Evolutionary conservation across 2,888 invertebrate genomes (phyloP).

Genomic region (Apotomis turbidana): DNA sequence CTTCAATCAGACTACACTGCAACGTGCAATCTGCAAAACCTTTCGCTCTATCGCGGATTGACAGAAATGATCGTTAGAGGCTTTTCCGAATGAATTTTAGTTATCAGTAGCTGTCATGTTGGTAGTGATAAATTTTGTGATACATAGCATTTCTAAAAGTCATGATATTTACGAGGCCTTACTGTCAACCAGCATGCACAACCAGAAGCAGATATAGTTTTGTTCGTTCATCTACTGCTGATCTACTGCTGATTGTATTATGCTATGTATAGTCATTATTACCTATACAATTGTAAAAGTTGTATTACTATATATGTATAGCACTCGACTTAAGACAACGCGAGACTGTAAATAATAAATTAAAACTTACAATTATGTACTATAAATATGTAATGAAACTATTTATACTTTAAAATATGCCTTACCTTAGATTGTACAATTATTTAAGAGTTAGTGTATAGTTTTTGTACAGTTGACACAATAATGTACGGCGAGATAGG

Average conservation of each 20-base stretch:
- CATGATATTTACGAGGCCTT: slow-evolving; percentile 50
- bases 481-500: slow-evolving; percentile 50
- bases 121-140: neutral
- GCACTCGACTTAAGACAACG: slow-evolving; percentile 75
- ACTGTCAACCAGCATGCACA: slow-evolving; percentile 42
- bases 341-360: slow-evolving; percentile 77
- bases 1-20: neutral
- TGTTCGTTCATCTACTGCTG: no score
- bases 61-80: no score
- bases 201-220: neutral
- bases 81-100: neutral
- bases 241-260: slow-evolving; percentile 8
- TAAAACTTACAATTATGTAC: slow-evolving; percentile 62
- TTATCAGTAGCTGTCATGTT: neutral
- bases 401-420: slow-evolving; percentile 79
- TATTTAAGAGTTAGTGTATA: slow-evolving; percentile 60
- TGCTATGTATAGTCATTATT: slow-evolving; percentile 55
- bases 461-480: slow-evolving; percentile 67
- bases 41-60: neutral
- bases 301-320: slow-evolving; percentile 64
- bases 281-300: slow-evolving; percentile 60
- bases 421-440: slow-evolving; percentile 67
- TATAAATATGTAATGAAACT: slow-evolving; percentile 73
- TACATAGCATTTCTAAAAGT: slow-evolving; percentile 36
- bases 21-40: neutral